These are phyloP conservation scores for Ennomos fuscantarius DNA, from an alignment of 2,888 invertebrate species.

Conservation along the genomic window DNA sequence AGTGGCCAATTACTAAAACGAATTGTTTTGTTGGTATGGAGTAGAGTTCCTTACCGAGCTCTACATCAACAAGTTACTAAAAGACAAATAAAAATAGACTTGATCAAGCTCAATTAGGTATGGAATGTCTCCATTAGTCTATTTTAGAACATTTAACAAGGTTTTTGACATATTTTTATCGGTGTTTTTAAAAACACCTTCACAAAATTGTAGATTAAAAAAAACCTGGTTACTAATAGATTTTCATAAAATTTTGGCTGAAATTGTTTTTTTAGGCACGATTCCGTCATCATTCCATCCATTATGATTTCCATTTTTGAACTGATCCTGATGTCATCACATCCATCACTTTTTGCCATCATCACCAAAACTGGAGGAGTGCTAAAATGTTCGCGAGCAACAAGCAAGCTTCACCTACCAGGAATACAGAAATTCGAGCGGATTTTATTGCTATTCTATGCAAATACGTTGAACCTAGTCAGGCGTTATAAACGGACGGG, in stretches of 20 bases:
- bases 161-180: too few species aligned
- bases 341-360: background rate
- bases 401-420: conserved; percentile 33
- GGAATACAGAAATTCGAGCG: conserved; percentile 31
- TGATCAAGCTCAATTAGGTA: conserved; percentile 11
- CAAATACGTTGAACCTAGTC: conserved; percentile 31
- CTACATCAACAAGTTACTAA: too few species aligned
- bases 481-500: conserved; percentile 23
- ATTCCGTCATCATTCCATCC: too few species aligned
- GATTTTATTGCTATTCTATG: conserved; percentile 26
- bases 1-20: conserved; percentile 4
- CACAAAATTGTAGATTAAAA: too few species aligned
- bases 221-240: too few species aligned
- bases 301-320: too few species aligned
- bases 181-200: too few species aligned
- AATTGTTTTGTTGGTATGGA: conserved; percentile 4
- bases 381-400: conserved; percentile 32
- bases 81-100: conserved; percentile 7
- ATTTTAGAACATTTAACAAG: too few species aligned
- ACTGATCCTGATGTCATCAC: too few species aligned
- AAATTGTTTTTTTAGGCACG: too few species aligned
- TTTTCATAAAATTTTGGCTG: too few species aligned
- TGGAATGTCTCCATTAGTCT: background rate
- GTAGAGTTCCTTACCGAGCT: background rate
- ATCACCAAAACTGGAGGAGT: conserved; percentile 4